phyloP scores from a whole-genome alignment of 2,888 invertebrate species.

The Philereme transversata region DNA sequence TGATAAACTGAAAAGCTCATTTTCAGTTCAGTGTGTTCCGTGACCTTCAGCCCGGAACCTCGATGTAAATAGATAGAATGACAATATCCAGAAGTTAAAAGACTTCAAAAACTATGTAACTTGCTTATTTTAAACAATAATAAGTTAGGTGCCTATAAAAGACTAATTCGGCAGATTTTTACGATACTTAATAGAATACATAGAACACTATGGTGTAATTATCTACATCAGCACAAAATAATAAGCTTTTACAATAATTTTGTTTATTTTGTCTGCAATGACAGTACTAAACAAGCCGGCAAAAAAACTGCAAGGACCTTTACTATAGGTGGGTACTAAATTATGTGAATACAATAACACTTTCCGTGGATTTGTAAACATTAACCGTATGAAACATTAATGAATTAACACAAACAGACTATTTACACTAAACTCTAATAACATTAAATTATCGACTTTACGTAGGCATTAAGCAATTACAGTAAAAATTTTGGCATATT shows the following conservation, averaged over 20 bases:
- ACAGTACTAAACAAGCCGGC: conserved; percentile 32
- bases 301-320: conserved; percentile 33
- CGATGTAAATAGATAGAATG: conserved; percentile 59
- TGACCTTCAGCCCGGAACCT: conserved; percentile 52
- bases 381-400: conserved; percentile 78
- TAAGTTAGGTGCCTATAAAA: conserved; percentile 63
- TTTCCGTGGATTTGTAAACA: conserved; percentile 66
- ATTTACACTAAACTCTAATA: conserved; percentile 64
- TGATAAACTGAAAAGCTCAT: conserved; percentile 41
- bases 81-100: conserved; percentile 63
- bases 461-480: conserved; percentile 1
- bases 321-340: conserved; percentile 32
- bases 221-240: conserved; percentile 52
- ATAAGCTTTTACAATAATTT: conserved; percentile 34
- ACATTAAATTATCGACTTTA: conserved; percentile 73
- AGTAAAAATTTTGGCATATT: not conserved
- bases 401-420: conserved; percentile 76
- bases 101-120: conserved; percentile 68
- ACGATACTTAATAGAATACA: conserved; percentile 56
- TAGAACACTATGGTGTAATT: conserved; percentile 72
- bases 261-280: conserved; percentile 20
- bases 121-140: conserved; percentile 49
- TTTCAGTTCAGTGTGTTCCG: conserved; percentile 32
- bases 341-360: conserved; percentile 43
- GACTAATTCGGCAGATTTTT: conserved; percentile 79